These are phyloP conservation scores for Cochlearius cochlearius DNA, from an alignment of 2,113 vertebrate species.

Conservation along the genomic window DNA sequence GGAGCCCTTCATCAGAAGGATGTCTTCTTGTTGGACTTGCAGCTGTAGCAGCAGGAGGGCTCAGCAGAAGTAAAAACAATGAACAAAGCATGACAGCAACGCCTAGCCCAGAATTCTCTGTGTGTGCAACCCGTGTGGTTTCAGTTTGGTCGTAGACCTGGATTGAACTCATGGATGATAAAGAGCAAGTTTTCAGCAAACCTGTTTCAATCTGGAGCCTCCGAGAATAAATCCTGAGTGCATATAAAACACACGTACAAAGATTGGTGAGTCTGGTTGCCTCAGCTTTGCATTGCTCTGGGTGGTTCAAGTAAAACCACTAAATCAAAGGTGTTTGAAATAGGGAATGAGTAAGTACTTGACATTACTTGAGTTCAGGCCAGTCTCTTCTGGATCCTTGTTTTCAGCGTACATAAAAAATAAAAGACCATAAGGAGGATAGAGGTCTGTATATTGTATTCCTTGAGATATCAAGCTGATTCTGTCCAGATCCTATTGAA, in stretches of 20 bases:
- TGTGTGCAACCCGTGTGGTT: background rate
- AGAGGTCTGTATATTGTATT: background rate
- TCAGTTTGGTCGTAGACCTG: background rate
- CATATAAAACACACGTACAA: background rate
- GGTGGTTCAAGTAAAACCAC: slow-evolving; percentile 3
- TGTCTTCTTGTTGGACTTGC: background rate
- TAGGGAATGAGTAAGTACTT: slow-evolving; percentile 15
- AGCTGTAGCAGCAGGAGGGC: background rate
- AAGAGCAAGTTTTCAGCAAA: background rate
- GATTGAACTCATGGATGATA: background rate
- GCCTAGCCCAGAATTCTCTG: background rate
- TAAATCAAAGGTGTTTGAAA: slow-evolving; percentile 49
- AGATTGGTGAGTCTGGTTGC: background rate
- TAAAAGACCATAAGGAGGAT: background rate
- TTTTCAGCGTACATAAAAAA: background rate
- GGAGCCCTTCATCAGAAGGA: background rate
- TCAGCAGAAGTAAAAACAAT: background rate
- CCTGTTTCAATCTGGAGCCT: background rate
- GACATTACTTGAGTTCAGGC: slow-evolving; percentile 5
- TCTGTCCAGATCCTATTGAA: background rate
- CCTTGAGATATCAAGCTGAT: background rate
- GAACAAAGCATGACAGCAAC: background rate
- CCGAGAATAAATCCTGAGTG: background rate
- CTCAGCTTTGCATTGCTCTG: background rate
- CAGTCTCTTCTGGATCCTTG: background rate